These are phyloP conservation scores for Tetramorium simillimum DNA, from an alignment of 1,140 invertebrate genomes.

Conservation along the genomic window DNA sequence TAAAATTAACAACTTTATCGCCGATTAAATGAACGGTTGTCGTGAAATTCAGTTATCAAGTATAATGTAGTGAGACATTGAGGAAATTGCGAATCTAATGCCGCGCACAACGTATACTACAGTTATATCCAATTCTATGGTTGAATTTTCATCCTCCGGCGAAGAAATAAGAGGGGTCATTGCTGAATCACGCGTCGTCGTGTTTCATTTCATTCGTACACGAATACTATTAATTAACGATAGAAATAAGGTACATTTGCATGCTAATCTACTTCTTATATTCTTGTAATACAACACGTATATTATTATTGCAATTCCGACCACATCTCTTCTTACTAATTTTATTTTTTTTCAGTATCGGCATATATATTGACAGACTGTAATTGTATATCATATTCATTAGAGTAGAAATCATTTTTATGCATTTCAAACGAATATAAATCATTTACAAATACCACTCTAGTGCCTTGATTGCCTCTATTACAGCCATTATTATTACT, in stretches of 20 bases:
- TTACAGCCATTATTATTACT: not conserved
- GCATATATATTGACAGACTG: not conserved
- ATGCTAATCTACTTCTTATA: slow-evolving; percentile 26
- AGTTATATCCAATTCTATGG: not conserved
- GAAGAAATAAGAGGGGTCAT: slow-evolving; percentile 5
- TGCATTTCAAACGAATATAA: not conserved
- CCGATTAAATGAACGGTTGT: slow-evolving; percentile 13
- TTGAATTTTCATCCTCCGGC: not conserved
- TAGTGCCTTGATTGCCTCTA: no score
- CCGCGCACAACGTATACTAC: not conserved
- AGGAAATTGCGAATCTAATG: slow-evolving; percentile 1
- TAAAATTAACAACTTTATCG: slow-evolving; percentile 31
- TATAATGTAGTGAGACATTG: not conserved
- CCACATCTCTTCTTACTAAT: not conserved
- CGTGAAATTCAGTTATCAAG: not conserved
- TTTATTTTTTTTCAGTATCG: not conserved
- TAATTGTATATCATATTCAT: not conserved
- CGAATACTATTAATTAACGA: not conserved
- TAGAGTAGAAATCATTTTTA: not conserved
- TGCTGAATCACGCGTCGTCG: not conserved
- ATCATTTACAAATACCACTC: not conserved
- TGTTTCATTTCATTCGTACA: not conserved
- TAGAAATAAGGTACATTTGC: not conserved
- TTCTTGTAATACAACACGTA: not conserved
- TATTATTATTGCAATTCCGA: not conserved